Evolutionary conservation across 2,888 invertebrate genomes (phyloP).

Genomic region (Cheilosia grossa): DNA sequence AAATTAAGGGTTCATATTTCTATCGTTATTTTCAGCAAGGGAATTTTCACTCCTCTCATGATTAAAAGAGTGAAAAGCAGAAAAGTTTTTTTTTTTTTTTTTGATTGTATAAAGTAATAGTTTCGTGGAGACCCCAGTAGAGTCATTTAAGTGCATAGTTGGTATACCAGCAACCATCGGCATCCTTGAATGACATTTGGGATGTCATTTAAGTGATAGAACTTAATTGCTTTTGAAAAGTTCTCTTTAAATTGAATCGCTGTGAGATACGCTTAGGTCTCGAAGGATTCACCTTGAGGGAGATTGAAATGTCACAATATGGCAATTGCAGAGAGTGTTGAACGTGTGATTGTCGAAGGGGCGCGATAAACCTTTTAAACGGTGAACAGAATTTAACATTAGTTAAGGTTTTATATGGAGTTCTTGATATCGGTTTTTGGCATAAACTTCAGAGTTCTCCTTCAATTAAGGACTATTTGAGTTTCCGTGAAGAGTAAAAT

Average conservation of each 20-base stretch:
- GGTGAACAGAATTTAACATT: no score
- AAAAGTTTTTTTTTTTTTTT: conserved; percentile 3
- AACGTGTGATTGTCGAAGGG: neutral
- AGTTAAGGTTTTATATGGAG: neutral
- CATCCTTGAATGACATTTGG: conserved; percentile 54
- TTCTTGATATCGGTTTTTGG: no score
- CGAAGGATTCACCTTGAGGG: conserved; percentile 11
- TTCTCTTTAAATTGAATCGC: conserved; percentile 43
- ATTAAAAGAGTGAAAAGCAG: conserved; percentile 8
- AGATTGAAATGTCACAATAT: conserved; percentile 8
- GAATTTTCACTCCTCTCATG: conserved; percentile 28
- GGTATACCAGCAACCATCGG: neutral
- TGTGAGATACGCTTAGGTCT: conserved; percentile 6
- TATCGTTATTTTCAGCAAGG: conserved; percentile 50
- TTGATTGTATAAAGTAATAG: conserved; percentile 25
- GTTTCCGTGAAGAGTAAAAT: no score
- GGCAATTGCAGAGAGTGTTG: neutral
- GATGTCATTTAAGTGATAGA: conserved; percentile 62
- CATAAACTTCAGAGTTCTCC: no score
- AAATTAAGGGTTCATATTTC: conserved; percentile 62
- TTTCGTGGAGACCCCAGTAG: conserved; percentile 1
- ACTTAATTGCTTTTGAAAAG: conserved; percentile 61
- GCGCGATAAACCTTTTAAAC: no score
- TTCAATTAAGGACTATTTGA: no score
- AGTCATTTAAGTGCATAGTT: conserved; percentile 37